Percentiles rank a stretch among this genome's conserved stretches.
Evolutionary conservation across 2,797 vertebrate genomes (phyloP).

Genomic region (Pantherophis vulpinus): DNA sequence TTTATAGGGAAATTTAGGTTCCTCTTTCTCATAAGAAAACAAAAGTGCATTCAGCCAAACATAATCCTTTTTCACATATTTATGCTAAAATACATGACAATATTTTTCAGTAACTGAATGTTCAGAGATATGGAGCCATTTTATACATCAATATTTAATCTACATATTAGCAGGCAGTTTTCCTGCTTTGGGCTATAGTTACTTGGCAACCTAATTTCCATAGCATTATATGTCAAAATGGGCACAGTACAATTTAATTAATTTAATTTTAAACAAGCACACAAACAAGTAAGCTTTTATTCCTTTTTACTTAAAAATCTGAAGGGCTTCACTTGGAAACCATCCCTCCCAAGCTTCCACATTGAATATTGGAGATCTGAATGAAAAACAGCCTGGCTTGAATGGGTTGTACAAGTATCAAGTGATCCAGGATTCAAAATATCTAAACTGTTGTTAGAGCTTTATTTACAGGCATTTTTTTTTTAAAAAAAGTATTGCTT

Average conservation of each 20-base stretch:
- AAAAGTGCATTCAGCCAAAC: not conserved
- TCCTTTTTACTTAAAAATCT: not conserved
- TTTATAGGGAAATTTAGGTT: not conserved
- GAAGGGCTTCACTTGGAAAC: not conserved
- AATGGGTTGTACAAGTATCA: not conserved
- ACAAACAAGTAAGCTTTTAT: not conserved
- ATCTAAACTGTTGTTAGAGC: not conserved
- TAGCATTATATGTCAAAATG: not conserved
- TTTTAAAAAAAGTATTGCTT: not conserved
- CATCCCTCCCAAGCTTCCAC: not conserved
- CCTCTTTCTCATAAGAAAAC: not conserved
- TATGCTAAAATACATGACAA: not conserved
- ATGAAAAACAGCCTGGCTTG: not conserved
- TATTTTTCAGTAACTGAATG: not conserved
- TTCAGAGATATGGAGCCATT: not conserved
- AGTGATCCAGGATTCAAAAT: not conserved
- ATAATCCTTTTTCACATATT: not conserved
- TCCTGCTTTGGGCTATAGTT: not conserved
- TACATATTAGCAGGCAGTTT: not conserved
- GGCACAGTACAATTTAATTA: not conserved
- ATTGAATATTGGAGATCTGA: not conserved
- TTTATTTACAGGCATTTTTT: not conserved
- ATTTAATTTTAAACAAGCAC: not conserved
- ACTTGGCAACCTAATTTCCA: not conserved
- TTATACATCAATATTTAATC: not conserved